Evolutionary conservation across 92 coral and sea anemone species (phyloP), one percentile per base, ranked within the genome.

Genomic region (Epizoanthus ramosus): DNA sequence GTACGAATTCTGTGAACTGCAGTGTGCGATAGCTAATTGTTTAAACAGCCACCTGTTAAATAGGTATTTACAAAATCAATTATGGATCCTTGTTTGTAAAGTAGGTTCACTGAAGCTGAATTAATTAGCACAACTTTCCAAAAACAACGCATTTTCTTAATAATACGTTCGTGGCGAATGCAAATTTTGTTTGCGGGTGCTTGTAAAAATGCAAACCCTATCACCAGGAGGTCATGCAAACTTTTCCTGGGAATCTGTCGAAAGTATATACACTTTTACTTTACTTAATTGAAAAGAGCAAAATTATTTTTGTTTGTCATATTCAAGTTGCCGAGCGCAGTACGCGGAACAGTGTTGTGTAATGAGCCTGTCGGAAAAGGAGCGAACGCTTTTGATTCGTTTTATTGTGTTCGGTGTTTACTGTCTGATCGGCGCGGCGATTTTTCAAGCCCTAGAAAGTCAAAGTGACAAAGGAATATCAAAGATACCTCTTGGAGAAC

Each of bases 351-450:
- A 6, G 6, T 10, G 1, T 28, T 35, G 17, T 14, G 69, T 25
- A 25, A 73, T 73, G 79, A 16, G 63, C 41, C 28, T 47, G 41
- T 53, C 63, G 43, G 79, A 52, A 73, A 73, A 73, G 1, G 39
- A 21, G 0, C 79, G 79, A 22, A 73, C 61, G 18, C 18, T 73
- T 47, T 52, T 73, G 16, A 73, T 73, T 53, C 79, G 79, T 15
- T 73, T 73, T 16, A 15, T 73, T 17, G 61, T 52, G 28, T 73
- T 73, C 37, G 24, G 79, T 31, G 52, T 73, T 73, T 73, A 73
- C 61, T 47, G 79, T n/a, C 28, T 73, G 79, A 43, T 73, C 28
- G 79, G 79, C 19, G 79, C 79, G 15, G 79, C 79, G 28, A 59
- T 73, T 24, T 73, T 73, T 21, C 63, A 73, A 73, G 79, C 79